A percentile compares a stretch with the other conserved stretches of the same genome.
These are phyloP conservation scores for Ranitomeya imitator DNA, from an alignment of 2,113 vertebrate species.

Conservation along the genomic window DNA sequence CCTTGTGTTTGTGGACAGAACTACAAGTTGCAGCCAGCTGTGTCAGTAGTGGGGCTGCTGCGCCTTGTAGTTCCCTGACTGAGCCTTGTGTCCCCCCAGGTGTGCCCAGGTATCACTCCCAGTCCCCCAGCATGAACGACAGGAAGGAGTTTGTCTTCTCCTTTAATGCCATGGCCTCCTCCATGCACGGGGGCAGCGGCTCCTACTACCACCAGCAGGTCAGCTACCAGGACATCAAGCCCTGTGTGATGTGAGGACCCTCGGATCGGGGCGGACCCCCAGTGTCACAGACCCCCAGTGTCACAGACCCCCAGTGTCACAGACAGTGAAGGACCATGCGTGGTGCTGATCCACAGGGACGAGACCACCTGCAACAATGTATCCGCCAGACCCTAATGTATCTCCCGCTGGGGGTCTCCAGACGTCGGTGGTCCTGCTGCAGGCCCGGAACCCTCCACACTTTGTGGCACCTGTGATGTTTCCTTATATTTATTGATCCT, in stretches of 20 bases:
- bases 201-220: conserved; percentile 98
- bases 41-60: neutral
- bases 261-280: neutral
- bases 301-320: neutral
- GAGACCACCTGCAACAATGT: neutral
- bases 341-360: neutral
- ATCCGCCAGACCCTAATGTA: neutral
- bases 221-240: conserved; percentile 99
- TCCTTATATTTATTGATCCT: conserved; percentile 85
- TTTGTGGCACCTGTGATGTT: conserved; percentile 87
- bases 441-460: conserved; percentile 64
- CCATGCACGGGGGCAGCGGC: conserved; percentile 89
- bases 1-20: neutral
- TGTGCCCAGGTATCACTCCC: conserved; percentile 94
- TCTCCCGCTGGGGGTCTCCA: neutral
- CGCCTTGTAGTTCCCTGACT: neutral
- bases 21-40: neutral
- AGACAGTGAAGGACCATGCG: no score
- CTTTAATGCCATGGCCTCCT: conserved; percentile 97
- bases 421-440: neutral
- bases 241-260: conserved; percentile 91
- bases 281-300: no score
- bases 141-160: conserved; percentile 98
- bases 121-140: conserved; percentile 97
- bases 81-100: conserved; percentile 69